phyloP scores from a whole-genome alignment of 2,797 vertebrate genomes.

The Danio kyathit region DNA sequence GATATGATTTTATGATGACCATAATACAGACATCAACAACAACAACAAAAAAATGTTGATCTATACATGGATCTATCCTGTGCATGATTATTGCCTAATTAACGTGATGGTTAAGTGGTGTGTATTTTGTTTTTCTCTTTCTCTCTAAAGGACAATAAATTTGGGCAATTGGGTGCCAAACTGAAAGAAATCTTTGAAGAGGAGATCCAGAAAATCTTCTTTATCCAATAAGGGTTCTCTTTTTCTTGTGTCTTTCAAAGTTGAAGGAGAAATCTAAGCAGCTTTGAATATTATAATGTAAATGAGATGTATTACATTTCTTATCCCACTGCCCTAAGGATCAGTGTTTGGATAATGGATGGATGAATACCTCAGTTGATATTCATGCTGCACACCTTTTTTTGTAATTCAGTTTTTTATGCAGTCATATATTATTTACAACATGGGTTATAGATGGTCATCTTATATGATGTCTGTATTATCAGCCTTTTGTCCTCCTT shows the following conservation, averaged over 20 bases:
- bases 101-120: background rate
- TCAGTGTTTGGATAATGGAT: background rate
- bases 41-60: background rate
- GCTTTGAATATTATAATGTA: background rate
- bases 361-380: background rate
- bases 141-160: constrained; percentile 65
- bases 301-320: background rate
- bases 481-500: background rate
- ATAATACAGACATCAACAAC: background rate
- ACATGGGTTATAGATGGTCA: background rate
- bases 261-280: background rate
- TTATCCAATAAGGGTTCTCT: constrained; percentile 50
- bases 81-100: background rate
- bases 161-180: constrained; percentile 30
- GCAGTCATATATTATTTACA: background rate
- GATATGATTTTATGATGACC: too few species aligned
- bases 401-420: background rate
- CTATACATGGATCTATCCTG: background rate
- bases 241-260: background rate
- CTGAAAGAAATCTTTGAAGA: constrained; percentile 69
- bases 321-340: background rate
- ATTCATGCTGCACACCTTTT: background rate
- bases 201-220: constrained; percentile 69
- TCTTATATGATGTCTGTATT: background rate
- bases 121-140: constrained; percentile 34